phyloP scores from a whole-genome alignment of 2,797 vertebrate genomes.

The Coregonus suidteri region DNA sequence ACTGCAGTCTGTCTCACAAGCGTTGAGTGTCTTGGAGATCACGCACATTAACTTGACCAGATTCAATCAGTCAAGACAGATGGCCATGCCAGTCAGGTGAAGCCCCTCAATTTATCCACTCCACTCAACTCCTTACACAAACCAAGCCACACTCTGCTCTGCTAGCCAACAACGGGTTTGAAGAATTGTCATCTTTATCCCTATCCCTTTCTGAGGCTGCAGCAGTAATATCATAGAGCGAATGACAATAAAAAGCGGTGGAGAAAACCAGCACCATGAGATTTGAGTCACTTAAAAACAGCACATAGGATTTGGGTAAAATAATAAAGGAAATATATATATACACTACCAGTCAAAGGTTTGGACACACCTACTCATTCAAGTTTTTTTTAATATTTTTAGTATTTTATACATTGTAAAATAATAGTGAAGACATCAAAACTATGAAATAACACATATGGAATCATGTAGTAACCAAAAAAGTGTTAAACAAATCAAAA shows the following conservation, averaged over 20 bases:
- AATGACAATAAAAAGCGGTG: constrained; percentile 64
- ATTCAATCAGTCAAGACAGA: constrained; percentile 49
- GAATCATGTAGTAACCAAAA: no score
- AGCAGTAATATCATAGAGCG: constrained; percentile 2
- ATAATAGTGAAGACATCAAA: no score
- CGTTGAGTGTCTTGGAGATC: constrained; percentile 18
- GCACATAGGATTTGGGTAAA: constrained; percentile 58
- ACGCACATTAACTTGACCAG: constrained; percentile 31
- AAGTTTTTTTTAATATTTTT: no score
- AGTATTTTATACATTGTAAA: no score
- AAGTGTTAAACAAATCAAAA: no score
- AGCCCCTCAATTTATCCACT: constrained; percentile 46
- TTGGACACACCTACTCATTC: no score
- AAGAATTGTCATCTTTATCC: constrained; percentile 57
- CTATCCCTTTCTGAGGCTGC: constrained; percentile 38
- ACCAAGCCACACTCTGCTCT: constrained; percentile 14
- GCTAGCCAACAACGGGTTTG: constrained; percentile 33
- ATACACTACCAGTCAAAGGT: no score
- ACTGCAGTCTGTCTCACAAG: constrained; percentile 21
- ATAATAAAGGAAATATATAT: constrained; percentile 6
- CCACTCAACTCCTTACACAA: constrained; percentile 37
- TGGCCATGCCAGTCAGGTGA: constrained; percentile 35
- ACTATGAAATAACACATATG: no score
- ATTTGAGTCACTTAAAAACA: constrained; percentile 66
- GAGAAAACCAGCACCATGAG: constrained; percentile 53